These are phyloP conservation scores for Dendrophyllia cribrosa DNA, from an alignment of 64 coral and sea anemone species.

Conservation along the genomic window DNA sequence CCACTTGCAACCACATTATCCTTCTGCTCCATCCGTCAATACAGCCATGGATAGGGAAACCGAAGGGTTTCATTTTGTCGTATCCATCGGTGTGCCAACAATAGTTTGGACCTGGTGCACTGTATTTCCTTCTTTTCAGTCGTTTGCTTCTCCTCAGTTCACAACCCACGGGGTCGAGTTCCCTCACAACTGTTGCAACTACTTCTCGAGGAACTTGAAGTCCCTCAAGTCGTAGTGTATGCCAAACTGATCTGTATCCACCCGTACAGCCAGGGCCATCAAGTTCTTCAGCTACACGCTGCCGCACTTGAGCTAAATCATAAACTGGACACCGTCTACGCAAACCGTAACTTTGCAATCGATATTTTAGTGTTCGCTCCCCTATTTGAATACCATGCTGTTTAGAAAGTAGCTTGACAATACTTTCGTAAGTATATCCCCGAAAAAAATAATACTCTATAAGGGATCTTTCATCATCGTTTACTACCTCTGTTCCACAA, in stretches of 20 bases:
- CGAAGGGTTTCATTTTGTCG: slow-evolving; percentile 22
- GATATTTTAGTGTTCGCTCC: slow-evolving; percentile 37
- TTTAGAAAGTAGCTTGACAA: slow-evolving; percentile 35
- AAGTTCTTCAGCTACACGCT: slow-evolving; percentile 45
- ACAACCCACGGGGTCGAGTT: slow-evolving; percentile 58
- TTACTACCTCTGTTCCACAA: slow-evolving; percentile 3
- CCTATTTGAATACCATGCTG: slow-evolving; percentile 39
- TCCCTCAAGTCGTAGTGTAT: slow-evolving; percentile 39
- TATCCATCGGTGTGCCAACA: slow-evolving; percentile 34
- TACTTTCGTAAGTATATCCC: slow-evolving; percentile 34
- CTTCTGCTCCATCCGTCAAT: slow-evolving; percentile 40
- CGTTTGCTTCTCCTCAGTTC: slow-evolving; percentile 30
- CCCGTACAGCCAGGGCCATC: slow-evolving; percentile 25
- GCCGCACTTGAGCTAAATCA: slow-evolving; percentile 38
- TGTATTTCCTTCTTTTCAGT: slow-evolving; percentile 46
- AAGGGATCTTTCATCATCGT: neutral
- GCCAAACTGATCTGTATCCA: slow-evolving; percentile 59
- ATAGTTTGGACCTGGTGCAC: neutral
- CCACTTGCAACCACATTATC: slow-evolving; percentile 38
- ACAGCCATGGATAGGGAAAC: slow-evolving; percentile 25
- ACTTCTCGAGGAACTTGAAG: slow-evolving; percentile 61
- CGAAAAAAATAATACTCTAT: slow-evolving; percentile 32
- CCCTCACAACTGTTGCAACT: slow-evolving; percentile 37
- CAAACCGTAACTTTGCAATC: slow-evolving; percentile 32
- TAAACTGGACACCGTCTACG: slow-evolving; percentile 25